Evolutionary conservation across 2,113 vertebrate species (phyloP).

Genomic region (Nycticorax nycticorax): DNA sequence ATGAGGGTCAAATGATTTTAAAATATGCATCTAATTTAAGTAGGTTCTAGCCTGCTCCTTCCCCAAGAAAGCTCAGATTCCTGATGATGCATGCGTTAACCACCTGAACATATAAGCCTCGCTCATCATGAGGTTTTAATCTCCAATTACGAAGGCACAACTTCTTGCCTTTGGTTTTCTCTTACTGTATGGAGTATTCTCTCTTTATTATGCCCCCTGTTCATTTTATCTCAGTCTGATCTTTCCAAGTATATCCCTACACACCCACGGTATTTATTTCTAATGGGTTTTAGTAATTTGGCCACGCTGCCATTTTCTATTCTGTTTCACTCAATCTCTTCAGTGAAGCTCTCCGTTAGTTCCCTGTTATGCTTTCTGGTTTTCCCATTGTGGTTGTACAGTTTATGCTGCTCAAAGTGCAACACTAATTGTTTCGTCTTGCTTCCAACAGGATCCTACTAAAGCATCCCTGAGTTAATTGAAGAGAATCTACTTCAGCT

Average conservation of each 20-base stretch:
- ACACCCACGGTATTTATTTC: background rate
- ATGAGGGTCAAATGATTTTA: slow-evolving; percentile 19
- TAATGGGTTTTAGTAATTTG: background rate
- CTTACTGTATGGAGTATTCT: background rate
- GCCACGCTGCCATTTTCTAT: background rate
- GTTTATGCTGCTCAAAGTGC: background rate
- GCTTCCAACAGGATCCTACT: background rate
- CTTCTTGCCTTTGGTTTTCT: background rate
- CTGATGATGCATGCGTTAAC: background rate
- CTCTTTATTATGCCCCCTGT: background rate
- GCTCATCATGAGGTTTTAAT: background rate
- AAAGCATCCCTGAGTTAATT: background rate
- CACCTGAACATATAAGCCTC: background rate
- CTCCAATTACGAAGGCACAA: background rate
- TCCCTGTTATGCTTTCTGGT: background rate
- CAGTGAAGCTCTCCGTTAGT: background rate
- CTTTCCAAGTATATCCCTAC: background rate
- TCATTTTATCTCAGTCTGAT: background rate
- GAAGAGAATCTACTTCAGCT: background rate
- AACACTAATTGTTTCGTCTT: background rate
- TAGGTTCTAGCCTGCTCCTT: background rate
- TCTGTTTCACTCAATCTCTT: background rate
- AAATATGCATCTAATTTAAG: slow-evolving; percentile 49
- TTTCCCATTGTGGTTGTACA: background rate
- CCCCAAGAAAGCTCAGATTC: background rate